phyloP scores from a whole-genome alignment of 2,797 vertebrate genomes.

The Galaxias olidus region DNA sequence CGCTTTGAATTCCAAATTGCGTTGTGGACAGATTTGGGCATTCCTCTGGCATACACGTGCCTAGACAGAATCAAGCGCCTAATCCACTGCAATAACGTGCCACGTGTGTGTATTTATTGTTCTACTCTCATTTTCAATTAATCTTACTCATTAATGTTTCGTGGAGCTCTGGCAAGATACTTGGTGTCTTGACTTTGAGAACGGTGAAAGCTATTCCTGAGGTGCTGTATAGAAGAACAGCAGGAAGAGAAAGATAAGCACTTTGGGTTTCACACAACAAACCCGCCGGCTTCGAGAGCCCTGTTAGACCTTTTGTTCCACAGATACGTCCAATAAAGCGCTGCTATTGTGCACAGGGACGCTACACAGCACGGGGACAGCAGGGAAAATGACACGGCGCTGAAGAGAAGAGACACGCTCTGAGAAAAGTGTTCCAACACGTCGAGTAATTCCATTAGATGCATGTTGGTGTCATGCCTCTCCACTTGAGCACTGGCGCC shows the following conservation, averaged over 20 bases:
- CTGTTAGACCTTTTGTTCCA: slow-evolving; percentile 28
- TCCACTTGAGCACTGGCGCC: slow-evolving; percentile 29
- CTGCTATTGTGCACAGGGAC: slow-evolving; percentile 25
- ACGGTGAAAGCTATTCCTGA: slow-evolving; percentile 5
- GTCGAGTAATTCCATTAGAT: slow-evolving; percentile 18
- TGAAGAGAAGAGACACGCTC: slow-evolving; percentile 1
- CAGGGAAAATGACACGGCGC: slow-evolving; percentile 16
- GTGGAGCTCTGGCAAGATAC: neutral
- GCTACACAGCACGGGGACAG: slow-evolving; percentile 24
- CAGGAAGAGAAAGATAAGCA: slow-evolving; percentile 21
- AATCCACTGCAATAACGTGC: too few species aligned
- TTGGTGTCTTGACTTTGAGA: slow-evolving; percentile 10
- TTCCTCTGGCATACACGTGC: neutral
- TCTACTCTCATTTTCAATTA: slow-evolving; percentile 14
- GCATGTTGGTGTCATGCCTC: slow-evolving; percentile 28
- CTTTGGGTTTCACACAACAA: slow-evolving; percentile 27
- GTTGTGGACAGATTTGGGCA: neutral
- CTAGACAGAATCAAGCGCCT: too few species aligned
- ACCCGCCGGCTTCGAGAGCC: slow-evolving; percentile 19
- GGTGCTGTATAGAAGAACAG: slow-evolving; percentile 4
- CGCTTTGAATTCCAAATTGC: neutral
- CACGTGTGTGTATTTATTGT: neutral
- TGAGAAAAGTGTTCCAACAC: slow-evolving; percentile 7
- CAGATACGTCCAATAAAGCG: slow-evolving; percentile 39
- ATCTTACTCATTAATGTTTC: slow-evolving; percentile 3